phyloP scores from a whole-genome alignment of 2,797 vertebrate genomes.

The Crocodylus rhombifer region DNA sequence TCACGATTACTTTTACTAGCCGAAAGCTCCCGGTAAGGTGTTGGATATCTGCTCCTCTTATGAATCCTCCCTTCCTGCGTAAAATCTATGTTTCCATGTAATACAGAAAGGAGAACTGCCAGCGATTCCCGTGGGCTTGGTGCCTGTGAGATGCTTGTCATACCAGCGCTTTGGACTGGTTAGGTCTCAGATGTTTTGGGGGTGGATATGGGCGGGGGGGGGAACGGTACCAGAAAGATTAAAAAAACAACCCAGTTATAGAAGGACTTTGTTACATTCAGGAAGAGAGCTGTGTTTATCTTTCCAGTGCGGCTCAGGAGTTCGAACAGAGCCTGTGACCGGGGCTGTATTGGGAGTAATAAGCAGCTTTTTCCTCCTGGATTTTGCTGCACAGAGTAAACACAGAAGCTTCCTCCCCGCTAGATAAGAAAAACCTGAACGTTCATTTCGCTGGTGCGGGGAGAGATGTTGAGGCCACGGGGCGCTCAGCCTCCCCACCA shows the following conservation, averaged over 20 bases:
- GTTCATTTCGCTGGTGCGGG: neutral
- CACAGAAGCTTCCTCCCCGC: constrained; percentile 55
- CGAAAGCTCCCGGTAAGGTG: neutral
- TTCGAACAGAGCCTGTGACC: neutral
- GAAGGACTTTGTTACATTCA: constrained; percentile 58
- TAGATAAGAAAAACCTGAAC: constrained; percentile 15
- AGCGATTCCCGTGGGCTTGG: rapidly evolving
- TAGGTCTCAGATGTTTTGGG: neutral
- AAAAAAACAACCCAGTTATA: neutral
- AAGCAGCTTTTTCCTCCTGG: constrained; percentile 12
- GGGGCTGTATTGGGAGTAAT: neutral
- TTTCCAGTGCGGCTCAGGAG: constrained; percentile 56
- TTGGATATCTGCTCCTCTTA: neutral
- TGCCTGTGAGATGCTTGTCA: rapidly evolving
- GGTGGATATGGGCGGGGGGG: neutral
- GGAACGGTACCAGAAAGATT: neutral
- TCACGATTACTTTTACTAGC: too few relatives aligned
- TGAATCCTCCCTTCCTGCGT: rapidly evolving
- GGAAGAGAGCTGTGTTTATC: constrained; percentile 77
- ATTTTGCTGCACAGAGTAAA: constrained; percentile 2
- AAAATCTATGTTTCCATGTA: neutral
- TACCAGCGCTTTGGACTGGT: neutral
- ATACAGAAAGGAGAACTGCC: neutral
- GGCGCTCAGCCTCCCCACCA: too few relatives aligned
- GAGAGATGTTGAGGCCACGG: too few relatives aligned